phyloP scores from a whole-genome alignment of 2,797 vertebrate genomes.

The Mus spretus region DNA sequence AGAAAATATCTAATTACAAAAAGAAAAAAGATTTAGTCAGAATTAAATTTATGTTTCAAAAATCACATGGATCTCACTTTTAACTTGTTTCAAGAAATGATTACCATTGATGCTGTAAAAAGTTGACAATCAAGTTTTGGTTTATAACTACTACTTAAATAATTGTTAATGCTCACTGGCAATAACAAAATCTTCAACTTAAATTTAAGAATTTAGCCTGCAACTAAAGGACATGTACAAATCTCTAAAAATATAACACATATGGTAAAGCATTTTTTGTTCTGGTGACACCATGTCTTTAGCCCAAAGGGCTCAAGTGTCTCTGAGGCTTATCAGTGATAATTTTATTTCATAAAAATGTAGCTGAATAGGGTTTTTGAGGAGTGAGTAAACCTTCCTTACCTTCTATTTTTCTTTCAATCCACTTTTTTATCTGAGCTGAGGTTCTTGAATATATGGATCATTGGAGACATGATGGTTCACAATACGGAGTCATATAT shows the following conservation, averaged over 20 bases:
- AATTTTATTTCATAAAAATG: slow-evolving; percentile 48
- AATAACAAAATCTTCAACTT: neutral
- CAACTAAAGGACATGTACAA: neutral
- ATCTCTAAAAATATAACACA: neutral
- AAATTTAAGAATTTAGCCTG: slow-evolving; percentile 17
- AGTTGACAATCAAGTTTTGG: neutral
- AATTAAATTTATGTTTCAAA: slow-evolving; percentile 6
- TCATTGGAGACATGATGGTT: neutral
- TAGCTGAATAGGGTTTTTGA: neutral
- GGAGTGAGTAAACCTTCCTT: neutral
- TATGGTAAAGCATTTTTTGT: neutral
- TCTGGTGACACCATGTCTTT: neutral
- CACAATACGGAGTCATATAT: neutral
- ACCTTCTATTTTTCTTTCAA: neutral
- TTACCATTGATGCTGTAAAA: slow-evolving; percentile 7
- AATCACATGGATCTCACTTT: neutral
- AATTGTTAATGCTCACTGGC: neutral
- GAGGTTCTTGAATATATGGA: neutral
- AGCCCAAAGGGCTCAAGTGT: neutral
- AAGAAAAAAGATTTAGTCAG: neutral
- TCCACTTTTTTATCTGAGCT: slow-evolving; percentile 8
- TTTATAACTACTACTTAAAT: neutral
- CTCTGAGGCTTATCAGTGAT: neutral
- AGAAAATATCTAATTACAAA: no score
- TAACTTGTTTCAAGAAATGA: slow-evolving; percentile 11